Conservation (phyloP, 2,797 vertebrate species). For the Ataeniobius toweri region DNA sequence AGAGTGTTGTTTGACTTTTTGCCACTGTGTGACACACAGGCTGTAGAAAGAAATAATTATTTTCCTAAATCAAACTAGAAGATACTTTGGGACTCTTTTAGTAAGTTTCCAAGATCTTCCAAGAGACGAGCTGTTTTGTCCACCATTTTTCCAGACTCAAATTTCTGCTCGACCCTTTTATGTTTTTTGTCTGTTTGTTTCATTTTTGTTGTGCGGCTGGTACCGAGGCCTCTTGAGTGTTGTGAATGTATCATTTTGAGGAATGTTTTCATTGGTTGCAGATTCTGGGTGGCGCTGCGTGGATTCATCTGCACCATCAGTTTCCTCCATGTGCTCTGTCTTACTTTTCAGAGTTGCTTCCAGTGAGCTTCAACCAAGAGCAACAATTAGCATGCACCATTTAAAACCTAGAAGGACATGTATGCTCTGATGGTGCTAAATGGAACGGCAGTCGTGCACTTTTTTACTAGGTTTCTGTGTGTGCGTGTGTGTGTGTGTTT, state of each 20-base stretch:
- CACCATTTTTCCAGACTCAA: slow-evolving; percentile 71
- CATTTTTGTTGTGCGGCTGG: slow-evolving; percentile 40
- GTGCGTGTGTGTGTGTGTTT: slow-evolving; percentile 26
- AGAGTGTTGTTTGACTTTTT: slow-evolving; percentile 45
- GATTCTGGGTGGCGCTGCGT: slow-evolving; percentile 50
- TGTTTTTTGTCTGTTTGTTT: neutral
- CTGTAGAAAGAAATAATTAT: slow-evolving; percentile 34
- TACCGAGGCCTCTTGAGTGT: slow-evolving; percentile 54
- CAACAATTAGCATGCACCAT: slow-evolving; percentile 74
- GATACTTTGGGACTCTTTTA: slow-evolving; percentile 41
- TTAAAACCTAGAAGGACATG: slow-evolving; percentile 66
- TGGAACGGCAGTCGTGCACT: slow-evolving; percentile 79
- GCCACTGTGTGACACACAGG: slow-evolving; percentile 38
- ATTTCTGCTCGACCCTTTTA: slow-evolving; percentile 36
- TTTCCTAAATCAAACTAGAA: slow-evolving; percentile 24
- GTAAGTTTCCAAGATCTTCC: slow-evolving; percentile 73
- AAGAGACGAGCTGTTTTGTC: slow-evolving; percentile 59
- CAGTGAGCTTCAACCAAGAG: slow-evolving; percentile 77
- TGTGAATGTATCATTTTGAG: slow-evolving; percentile 76
- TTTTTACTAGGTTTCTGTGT: slow-evolving; percentile 67
- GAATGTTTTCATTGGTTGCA: slow-evolving; percentile 64
- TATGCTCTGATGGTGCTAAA: slow-evolving; percentile 83
- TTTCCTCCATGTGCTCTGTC: slow-evolving; percentile 65
- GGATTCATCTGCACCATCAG: slow-evolving; percentile 56
- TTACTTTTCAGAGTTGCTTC: slow-evolving; percentile 75